phyloP scores from a whole-genome alignment of 2,113 vertebrate genomes.

The Lepus timidus region DNA sequence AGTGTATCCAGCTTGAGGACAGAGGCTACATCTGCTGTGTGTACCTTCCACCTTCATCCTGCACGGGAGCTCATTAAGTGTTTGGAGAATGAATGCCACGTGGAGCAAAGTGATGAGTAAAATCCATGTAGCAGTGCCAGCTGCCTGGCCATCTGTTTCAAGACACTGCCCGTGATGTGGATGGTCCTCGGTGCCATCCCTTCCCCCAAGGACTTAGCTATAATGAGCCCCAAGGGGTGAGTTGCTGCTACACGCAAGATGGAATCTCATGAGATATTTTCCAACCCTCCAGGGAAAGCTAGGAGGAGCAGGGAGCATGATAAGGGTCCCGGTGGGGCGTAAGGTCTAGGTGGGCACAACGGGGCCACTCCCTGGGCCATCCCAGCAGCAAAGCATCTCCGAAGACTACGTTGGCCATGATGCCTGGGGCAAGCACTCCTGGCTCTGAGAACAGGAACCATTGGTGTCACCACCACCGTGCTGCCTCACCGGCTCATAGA shows the following conservation, averaged over 20 bases:
- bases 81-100: neutral
- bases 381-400: neutral
- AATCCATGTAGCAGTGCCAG: neutral
- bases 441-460: neutral
- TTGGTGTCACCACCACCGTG: neutral
- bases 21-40: neutral
- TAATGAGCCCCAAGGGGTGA: neutral
- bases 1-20: neutral
- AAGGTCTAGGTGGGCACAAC: neutral
- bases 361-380: neutral
- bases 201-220: neutral
- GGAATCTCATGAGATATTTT: neutral
- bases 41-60: neutral
- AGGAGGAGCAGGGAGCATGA: neutral
- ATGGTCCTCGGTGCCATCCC: neutral
- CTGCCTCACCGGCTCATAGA: neutral
- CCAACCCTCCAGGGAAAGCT: neutral
- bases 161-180: neutral
- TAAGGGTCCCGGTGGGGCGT: neutral
- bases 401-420: accelerated
- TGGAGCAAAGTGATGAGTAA: neutral
- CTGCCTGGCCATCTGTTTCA: neutral
- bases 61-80: neutral
- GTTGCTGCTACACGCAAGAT: neutral
- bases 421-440: neutral